These are phyloP conservation scores for Phaedon cochleariae DNA, from an alignment of 2,888 invertebrate genomes.

Conservation along the genomic window DNA sequence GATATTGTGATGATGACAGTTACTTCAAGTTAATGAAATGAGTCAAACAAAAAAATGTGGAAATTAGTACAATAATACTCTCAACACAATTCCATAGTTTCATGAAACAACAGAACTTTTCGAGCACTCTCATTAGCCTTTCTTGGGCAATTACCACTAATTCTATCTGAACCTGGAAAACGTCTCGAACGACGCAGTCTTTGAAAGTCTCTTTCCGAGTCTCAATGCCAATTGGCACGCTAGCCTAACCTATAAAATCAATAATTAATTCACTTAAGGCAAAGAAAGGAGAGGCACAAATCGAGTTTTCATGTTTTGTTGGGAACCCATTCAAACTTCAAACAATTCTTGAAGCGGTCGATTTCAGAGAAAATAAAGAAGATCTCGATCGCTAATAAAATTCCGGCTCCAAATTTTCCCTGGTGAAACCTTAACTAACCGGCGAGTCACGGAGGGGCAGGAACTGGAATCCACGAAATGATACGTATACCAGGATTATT, in stretches of 20 bases:
- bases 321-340: slow-evolving; percentile 18
- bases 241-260: slow-evolving; percentile 29
- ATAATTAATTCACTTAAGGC: slow-evolving; percentile 29
- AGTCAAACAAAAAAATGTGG: too few relatives aligned
- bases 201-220: slow-evolving; percentile 8
- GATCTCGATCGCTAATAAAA: slow-evolving; percentile 5
- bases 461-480: slow-evolving; percentile 1
- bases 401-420: slow-evolving; percentile 4
- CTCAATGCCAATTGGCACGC: slow-evolving; percentile 6
- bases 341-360: slow-evolving; percentile 7
- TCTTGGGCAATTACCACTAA: background rate
- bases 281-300: slow-evolving; percentile 21
- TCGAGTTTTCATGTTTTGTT: slow-evolving; percentile 28
- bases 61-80: too few relatives aligned
- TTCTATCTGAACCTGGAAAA: background rate
- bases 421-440: slow-evolving; percentile 13
- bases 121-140: background rate
- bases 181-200: background rate
- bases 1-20: too few relatives aligned
- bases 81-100: too few relatives aligned
- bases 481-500: background rate
- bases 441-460: background rate
- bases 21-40: too few relatives aligned
- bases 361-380: slow-evolving; percentile 8
- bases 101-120: background rate